Evolutionary conservation across 2,797 vertebrate genomes (phyloP), one percentile per base, ranked within the genome.

Genomic region (Lophotriccus pileatus): DNA sequence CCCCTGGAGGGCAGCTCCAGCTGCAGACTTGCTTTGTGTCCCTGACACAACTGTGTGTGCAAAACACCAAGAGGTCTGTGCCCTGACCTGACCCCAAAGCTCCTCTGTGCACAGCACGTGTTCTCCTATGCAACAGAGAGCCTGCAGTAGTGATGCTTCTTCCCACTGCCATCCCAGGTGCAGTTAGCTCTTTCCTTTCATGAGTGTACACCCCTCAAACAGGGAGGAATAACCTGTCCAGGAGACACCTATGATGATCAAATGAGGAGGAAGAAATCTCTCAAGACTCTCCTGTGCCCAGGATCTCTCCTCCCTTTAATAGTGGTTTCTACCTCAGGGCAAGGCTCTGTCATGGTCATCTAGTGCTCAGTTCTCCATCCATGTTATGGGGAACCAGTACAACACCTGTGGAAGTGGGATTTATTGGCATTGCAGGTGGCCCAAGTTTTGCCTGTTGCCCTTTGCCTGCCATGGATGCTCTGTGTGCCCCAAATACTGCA

Each of bases 261-360:
- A 76, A 53, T 1, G 3, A 73, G 30, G 44, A 67, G 64, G 52
- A 87, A 53, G 49, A 63, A 88, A 46, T 15, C 3, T 84, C 44
- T 72, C 53, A 86, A 47, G n/a, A 53, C 46, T 83, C 19, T 77
- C 25, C 16, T 70, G 19, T 56, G 30, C 22, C 28, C 55, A 20
- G 21, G 21, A 37, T 63, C 23, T 89, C 1, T 0, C 50, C 24
- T 88, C 20, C 39, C 17, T 7, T 66, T 69, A 89, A 41, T 0
- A n/a, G 34, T 39, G 17, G 63, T 64, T 87, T 62, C 43, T 76
- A 0, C 36, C 67, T 41, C 19, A 62, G 20, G 17, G 18, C 21
- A 58, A 30, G 43, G 11, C 32, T 41, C n/a, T 0, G 0, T 73
- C 24, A 36, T 36, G 32, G n/a, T 36, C 14, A 5, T 32, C 30